phyloP scores from a whole-genome alignment of 2,888 invertebrate genomes.

The Ferrisia virgata region DNA sequence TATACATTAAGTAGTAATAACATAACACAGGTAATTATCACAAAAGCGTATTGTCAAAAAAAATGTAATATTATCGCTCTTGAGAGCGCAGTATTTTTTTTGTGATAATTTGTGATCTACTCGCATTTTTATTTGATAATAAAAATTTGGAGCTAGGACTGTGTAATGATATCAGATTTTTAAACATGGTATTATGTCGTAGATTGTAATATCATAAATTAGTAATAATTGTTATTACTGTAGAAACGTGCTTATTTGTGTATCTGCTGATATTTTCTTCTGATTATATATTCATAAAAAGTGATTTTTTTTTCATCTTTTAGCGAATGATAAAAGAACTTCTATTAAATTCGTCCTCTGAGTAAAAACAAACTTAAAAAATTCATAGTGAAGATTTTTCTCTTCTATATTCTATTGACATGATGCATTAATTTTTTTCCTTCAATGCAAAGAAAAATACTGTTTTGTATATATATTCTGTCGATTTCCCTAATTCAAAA shows the following conservation, averaged over 20 bases:
- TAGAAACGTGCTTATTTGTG: conserved; percentile 31
- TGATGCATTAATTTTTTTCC: too few relatives aligned
- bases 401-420: too few relatives aligned
- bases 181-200: background rate
- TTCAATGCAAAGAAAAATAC: too few relatives aligned
- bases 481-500: too few relatives aligned
- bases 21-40: conserved; percentile 33
- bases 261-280: conserved; percentile 39
- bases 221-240: conserved; percentile 33
- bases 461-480: too few relatives aligned
- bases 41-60: background rate
- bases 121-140: conserved; percentile 29
- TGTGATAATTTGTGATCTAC: conserved; percentile 32
- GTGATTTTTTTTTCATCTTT: background rate
- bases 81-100: background rate
- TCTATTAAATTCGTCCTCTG: too few relatives aligned
- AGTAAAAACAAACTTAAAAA: too few relatives aligned
- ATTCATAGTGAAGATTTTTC: too few relatives aligned
- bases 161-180: conserved; percentile 23
- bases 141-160: conserved; percentile 17
- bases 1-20: background rate
- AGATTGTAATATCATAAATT: conserved; percentile 2
- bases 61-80: background rate
- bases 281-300: conserved; percentile 28
- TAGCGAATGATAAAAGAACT: background rate